A percentile compares a stretch with the other conserved stretches of the same genome.
Evolutionary conservation across 1,140 invertebrate species (phyloP).

Genomic region (Luehdorfia chinensis): DNA sequence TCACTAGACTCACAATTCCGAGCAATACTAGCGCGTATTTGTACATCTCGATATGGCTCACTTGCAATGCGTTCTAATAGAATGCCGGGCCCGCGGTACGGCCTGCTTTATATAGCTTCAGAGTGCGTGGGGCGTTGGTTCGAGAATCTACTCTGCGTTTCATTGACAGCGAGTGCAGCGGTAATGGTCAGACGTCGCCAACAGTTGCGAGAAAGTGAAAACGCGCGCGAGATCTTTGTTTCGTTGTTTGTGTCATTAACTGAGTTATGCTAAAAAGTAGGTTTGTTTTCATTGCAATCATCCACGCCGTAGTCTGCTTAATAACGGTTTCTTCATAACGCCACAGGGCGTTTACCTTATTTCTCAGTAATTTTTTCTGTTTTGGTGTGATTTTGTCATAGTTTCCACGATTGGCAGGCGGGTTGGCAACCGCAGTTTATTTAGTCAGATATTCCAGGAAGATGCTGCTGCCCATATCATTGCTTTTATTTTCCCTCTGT

Average conservation of each 20-base stretch:
- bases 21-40: constrained; percentile 43
- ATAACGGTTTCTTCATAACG: background rate
- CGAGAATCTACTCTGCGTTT: constrained; percentile 57
- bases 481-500: too few relatives aligned
- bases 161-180: constrained; percentile 48
- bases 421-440: too few relatives aligned
- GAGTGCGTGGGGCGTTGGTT: constrained; percentile 51
- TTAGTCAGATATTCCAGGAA: too few relatives aligned
- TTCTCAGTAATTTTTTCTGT: too few relatives aligned
- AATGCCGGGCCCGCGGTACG: constrained; percentile 35
- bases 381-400: too few relatives aligned
- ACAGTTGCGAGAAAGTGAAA: constrained; percentile 55
- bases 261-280: constrained; percentile 31
- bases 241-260: background rate
- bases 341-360: too few relatives aligned
- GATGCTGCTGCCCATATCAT: too few relatives aligned
- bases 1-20: constrained; percentile 26
- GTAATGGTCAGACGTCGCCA: constrained; percentile 46
- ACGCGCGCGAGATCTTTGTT: constrained; percentile 18
- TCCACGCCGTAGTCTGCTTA: background rate
- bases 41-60: constrained; percentile 41
- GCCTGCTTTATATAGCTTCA: constrained; percentile 59
- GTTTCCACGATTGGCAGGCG: too few relatives aligned
- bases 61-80: constrained; percentile 34
- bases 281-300: constrained; percentile 20